Evolutionary conservation across 2,113 vertebrate species (phyloP).

Genomic region (Columba livia): DNA sequence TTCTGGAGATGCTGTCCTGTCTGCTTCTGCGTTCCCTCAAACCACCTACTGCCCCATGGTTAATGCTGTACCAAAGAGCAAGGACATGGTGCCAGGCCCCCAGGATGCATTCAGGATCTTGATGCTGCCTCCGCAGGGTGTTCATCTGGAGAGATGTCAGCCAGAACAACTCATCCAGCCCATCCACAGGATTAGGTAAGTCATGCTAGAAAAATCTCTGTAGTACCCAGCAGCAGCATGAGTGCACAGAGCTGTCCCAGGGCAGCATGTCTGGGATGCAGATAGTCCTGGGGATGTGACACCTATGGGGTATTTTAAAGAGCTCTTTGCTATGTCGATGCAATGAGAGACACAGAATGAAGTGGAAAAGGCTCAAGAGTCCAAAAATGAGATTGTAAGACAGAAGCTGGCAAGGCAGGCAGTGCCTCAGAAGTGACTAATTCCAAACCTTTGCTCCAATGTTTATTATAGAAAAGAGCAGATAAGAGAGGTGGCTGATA

Average conservation of each 20-base stretch:
- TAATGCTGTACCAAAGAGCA: neutral
- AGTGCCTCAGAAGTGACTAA: constrained; percentile 25
- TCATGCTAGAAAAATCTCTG: neutral
- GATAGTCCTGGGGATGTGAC: neutral
- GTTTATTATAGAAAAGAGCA: constrained; percentile 53
- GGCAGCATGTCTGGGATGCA: neutral
- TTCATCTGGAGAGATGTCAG: neutral
- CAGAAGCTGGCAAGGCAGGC: constrained; percentile 6
- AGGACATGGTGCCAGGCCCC: neutral
- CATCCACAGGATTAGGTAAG: neutral
- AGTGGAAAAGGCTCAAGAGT: neutral
- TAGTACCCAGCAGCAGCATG: neutral
- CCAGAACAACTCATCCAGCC: neutral
- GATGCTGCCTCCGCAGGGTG: neutral
- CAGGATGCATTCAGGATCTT: neutral
- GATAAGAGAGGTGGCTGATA: constrained; percentile 42
- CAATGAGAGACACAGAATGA: neutral
- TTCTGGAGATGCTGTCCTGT: neutral
- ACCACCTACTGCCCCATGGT: neutral
- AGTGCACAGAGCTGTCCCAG: neutral
- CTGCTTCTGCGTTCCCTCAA: neutral
- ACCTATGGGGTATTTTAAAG: neutral
- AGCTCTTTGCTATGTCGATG: neutral
- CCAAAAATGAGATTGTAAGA: neutral
- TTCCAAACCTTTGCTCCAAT: constrained; percentile 18